Base-by-base conservation (phyloP, 1,140 invertebrate species). In the Mactra quadrangularis region DNA sequence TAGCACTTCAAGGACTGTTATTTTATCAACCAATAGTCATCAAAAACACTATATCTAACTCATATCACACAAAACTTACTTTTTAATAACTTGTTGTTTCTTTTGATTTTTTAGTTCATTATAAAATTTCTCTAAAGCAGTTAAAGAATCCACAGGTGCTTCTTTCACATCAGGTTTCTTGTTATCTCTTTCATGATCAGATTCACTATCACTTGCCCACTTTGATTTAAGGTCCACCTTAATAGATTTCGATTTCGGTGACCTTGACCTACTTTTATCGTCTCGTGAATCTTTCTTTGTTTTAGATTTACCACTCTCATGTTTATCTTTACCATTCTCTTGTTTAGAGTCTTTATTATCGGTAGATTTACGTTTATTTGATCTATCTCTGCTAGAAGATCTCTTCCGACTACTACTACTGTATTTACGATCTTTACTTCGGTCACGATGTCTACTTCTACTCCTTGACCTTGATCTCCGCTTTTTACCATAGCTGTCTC, bases 71-170 rank as follows among this genome's bases (percentile, higher is more conserved):
- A n/a, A n/a, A 41, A 41, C 15, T 41, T n/a, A 55, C 19, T 55
- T 55, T 50, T 68, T 68, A 9, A 29, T 27, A 4, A 31, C 31
- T 41, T 50, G 27, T 25, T 45, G 38, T 38, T 82, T 86, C 57
- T 89, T 87, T 4, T 86, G 77, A 11, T 83, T 53, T 60, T 89
- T 89, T 29, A 89, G 60, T 9, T 87, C 62, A 29, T 82, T 87
- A n/a, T 87, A 84, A 41, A 89, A 89, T 38, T 79, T 77, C 68
- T 89, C 87, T 64, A 89, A 59, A 29, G 87, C 79, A 17, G 76
- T 84, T 15, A 89, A 59, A 22, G 78, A 76, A 31, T 78, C 75
- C 19, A 62, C 64, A 55, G 72, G 55, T 27, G 15, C 31, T 1
- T 2, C 2, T 27, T 27, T 29, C 9, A 13, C 41, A n/a, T 35